phyloP scores from a whole-genome alignment of 2,888 invertebrate species.

The Eilema sororculum region DNA sequence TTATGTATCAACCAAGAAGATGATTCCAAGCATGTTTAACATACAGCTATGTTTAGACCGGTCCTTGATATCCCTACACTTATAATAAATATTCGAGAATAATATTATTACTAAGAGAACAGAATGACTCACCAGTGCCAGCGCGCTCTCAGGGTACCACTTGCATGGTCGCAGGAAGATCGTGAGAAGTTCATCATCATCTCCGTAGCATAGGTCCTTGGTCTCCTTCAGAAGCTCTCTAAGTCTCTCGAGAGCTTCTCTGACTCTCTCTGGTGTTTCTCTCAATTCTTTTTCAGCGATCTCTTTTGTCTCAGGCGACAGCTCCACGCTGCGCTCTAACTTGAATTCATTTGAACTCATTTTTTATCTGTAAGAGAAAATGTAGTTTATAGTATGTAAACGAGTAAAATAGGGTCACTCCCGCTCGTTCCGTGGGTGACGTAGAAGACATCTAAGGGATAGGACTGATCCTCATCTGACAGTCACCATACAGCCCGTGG shows the following conservation, averaged over 20 bases:
- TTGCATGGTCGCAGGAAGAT: constrained; percentile 94
- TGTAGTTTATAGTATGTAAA: no score
- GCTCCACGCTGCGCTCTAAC: constrained; percentile 87
- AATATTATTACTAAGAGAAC: neutral
- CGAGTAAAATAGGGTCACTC: no score
- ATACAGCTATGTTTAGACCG: neutral
- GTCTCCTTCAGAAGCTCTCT: constrained; percentile 89
- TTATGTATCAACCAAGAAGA: neutral
- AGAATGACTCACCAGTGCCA: constrained; percentile 89
- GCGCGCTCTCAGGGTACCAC: constrained; percentile 93
- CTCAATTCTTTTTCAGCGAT: constrained; percentile 89
- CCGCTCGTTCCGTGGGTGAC: no score
- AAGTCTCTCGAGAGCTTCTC: constrained; percentile 87
- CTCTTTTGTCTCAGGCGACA: constrained; percentile 86
- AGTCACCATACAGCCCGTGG: no score
- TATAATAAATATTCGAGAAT: neutral
- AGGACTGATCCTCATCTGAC: neutral
- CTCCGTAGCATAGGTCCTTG: constrained; percentile 89
- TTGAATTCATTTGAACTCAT: constrained; percentile 84
- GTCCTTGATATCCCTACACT: neutral
- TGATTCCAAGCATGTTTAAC: neutral
- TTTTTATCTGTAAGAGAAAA: constrained; percentile 56
- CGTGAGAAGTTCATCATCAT: constrained; percentile 92
- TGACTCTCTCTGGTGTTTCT: constrained; percentile 90
- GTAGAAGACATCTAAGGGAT: no score